Evolutionary conservation across 1,140 invertebrate genomes (phyloP), one percentile per base, ranked within the genome.

Genomic region (Plutomurus gul): DNA sequence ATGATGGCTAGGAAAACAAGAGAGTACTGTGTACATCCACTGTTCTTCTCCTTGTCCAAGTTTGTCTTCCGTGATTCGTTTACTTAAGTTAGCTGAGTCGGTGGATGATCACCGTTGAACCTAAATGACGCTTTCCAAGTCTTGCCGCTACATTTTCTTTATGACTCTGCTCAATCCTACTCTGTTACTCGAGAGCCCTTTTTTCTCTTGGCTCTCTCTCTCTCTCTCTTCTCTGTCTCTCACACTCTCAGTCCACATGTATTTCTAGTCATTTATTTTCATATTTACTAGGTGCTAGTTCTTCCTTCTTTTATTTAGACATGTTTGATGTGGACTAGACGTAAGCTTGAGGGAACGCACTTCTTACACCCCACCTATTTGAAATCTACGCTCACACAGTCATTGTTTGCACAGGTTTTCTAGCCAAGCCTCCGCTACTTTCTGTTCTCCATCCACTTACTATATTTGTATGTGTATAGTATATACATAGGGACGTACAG

Each of bases 1-100:
- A 60, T 60, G 27, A 60, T 60, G 51, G 51, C n/a, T 60, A 60
- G 22, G 27, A 65, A 65, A 65, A 13, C 7, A 13, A 8, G 39
- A 10, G 39, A 43, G 7, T 1, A 43, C n/a, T 43, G 39, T 43
- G 39, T 43, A 43, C 39, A 43, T 8, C 7, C 10, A 10, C 2
- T 43, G 39, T 13, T 43, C n/a, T 13, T 37, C 37, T 76, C 47
- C 43, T 49, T 47, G 75, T 70, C 36, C 30, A 49, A 49, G 22
- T 75, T 47, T 75, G 73, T 51, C 43, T 75, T 75, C 47, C 43
- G 30, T 75, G 73, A 75, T 77, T 77, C 76, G 76, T 77, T 77
- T 77, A 77, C 56, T 60, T 33, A 70, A 56, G 30, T 30, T 30
- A 13, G 56, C 18, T 65, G n/a, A 7, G 56, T 18, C 56, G 56